Percentiles rank a stretch among this genome's conserved stretches.
These are phyloP conservation scores for Gibbula magus DNA, from an alignment of 2,888 invertebrate genomes.

Conservation along the genomic window DNA sequence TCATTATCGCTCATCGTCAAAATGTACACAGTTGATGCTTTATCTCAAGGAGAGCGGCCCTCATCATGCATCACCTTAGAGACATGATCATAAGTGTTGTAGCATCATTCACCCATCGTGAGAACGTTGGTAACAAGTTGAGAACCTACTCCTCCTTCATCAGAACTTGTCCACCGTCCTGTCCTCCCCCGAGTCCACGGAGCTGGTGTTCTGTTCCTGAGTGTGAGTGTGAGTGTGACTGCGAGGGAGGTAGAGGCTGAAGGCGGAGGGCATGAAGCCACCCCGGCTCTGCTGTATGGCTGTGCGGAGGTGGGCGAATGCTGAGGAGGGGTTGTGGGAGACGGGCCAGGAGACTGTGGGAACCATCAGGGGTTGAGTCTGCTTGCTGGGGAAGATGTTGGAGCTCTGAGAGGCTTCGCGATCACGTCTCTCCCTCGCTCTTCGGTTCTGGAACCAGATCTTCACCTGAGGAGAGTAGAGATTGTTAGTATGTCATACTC, in stretches of 20 bases:
- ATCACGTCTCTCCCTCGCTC: constrained; percentile 72
- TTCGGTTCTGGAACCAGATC: constrained; percentile 74
- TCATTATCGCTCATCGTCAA: too few species aligned
- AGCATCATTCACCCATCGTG: too few species aligned
- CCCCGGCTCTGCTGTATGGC: constrained; percentile 30
- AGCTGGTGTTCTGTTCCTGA: not conserved
- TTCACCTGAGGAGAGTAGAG: constrained; percentile 66
- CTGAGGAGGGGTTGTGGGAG: constrained; percentile 1
- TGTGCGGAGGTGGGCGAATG: constrained; percentile 21
- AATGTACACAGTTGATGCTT: too few species aligned
- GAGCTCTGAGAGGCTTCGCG: constrained; percentile 53
- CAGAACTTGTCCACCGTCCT: not conserved
- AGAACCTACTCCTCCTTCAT: not conserved
- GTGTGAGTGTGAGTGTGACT: not conserved
- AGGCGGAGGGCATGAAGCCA: constrained; percentile 35
- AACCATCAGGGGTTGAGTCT: constrained; percentile 42
- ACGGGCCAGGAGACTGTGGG: constrained; percentile 42
- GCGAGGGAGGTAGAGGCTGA: constrained; percentile 28
- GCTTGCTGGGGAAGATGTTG: constrained; percentile 32
- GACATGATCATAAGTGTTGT: too few species aligned
- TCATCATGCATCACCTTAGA: too few species aligned
- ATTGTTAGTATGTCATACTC: too few species aligned
- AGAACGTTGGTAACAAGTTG: too few species aligned
- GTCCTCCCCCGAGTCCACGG: not conserved
- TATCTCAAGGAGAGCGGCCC: too few species aligned